Conservation (phyloP, 2,888 invertebrate species). For the Epistrophe eligans region DNA sequence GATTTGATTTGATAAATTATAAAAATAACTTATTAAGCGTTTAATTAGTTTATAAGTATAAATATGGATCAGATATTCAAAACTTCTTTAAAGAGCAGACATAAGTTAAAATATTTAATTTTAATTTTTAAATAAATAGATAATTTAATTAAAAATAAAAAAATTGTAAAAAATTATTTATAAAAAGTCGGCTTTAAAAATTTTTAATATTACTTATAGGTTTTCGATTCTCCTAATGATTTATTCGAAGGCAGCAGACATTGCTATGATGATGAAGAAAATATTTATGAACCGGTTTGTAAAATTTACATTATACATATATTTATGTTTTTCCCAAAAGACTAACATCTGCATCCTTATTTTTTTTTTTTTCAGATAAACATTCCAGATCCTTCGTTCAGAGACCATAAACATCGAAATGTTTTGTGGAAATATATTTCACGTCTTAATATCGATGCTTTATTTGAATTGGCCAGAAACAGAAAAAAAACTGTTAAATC, state of each 20-base stretch:
- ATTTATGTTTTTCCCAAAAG: neutral
- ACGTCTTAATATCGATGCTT: conserved; percentile 78
- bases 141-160: no score
- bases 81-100: no score
- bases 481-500: conserved; percentile 68
- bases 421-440: conserved; percentile 79
- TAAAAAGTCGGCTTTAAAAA: neutral
- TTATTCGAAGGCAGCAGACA: conserved; percentile 44
- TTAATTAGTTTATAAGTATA: no score
- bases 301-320: neutral
- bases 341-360: conserved; percentile 17
- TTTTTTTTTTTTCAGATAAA: conserved; percentile 77
- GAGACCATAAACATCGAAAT: conserved; percentile 65
- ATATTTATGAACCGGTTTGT: conserved; percentile 81
- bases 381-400: conserved; percentile 76
- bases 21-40: no score
- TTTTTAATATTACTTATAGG: conserved; percentile 71
- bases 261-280: conserved; percentile 78
- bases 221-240: conserved; percentile 76
- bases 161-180: neutral
- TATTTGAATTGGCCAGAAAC: conserved; percentile 78
- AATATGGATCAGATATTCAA: no score
- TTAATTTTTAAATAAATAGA: no score
- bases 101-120: no score
- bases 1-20: no score